Evolutionary conservation across 2,888 invertebrate species (phyloP).

Genomic region (Cotesia congregata): DNA sequence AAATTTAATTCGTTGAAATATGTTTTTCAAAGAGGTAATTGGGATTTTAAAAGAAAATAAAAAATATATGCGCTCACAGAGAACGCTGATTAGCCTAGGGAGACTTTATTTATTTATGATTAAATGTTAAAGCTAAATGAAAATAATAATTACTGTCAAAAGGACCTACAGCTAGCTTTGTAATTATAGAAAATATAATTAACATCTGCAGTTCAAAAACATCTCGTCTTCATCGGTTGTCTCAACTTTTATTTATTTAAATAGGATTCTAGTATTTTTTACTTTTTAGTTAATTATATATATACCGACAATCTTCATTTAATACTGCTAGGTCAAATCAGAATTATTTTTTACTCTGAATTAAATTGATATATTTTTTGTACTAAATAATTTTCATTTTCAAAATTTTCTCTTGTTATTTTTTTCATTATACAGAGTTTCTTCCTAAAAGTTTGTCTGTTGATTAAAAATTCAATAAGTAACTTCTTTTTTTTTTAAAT

Average conservation of each 20-base stretch:
- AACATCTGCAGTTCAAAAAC: not conserved
- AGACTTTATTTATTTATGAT: constrained; percentile 27
- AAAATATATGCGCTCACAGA: constrained; percentile 6
- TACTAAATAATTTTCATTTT: too few relatives aligned
- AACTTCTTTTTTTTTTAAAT: too few relatives aligned
- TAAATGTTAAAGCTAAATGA: not conserved
- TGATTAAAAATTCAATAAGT: too few relatives aligned
- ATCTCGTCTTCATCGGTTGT: not conserved
- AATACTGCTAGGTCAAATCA: too few relatives aligned
- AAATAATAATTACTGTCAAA: not conserved
- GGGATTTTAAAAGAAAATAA: constrained; percentile 27
- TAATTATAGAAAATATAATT: not conserved
- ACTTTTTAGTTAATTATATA: too few relatives aligned
- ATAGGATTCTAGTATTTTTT: not conserved
- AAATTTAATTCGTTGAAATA: constrained; percentile 14
- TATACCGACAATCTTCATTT: too few relatives aligned
- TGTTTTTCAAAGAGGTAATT: constrained; percentile 20
- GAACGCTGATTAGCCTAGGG: constrained; percentile 32
- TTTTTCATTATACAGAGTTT: too few relatives aligned
- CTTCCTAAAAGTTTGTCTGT: too few relatives aligned
- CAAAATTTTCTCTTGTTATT: too few relatives aligned
- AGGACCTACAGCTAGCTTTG: not conserved
- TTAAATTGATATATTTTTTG: too few relatives aligned
- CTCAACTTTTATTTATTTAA: not conserved
- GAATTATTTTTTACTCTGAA: too few relatives aligned